Evolutionary conservation across 2,797 vertebrate species (phyloP), one percentile per base, ranked within the genome.

Genomic region (Bradypus variegatus): DNA sequence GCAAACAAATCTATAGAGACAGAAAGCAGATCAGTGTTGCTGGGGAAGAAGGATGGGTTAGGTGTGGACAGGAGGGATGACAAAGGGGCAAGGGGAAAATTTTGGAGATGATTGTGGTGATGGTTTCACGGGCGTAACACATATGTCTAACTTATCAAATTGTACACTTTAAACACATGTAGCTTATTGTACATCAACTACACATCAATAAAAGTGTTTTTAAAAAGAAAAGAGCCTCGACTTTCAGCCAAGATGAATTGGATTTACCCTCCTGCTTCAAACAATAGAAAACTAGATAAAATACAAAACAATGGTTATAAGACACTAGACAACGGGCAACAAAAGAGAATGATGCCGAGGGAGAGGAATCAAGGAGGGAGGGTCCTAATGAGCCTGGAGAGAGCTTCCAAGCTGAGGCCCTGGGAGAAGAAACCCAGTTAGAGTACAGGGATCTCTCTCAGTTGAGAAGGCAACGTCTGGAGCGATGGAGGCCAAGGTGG

Each of bases 241-340:
- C 29, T 88, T 75, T 69, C 29, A 67, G 83, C 12, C 76, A 90
- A 77, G 64, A 73, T 27, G 41, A 48, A 55, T 1, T 60, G 31
- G 45, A 81, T 85, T 67, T 89, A 94, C 8, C 18, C n/a, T 65
- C 31, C n/a, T 90, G 27, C 84, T 60, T 93, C 78, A 88, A 78
- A 69, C n/a, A 81, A 85, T 19, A 55, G 64, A 69, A 91, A 93
- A 72, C 14, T 21, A 64, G 38, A 45, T 13, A 48, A 75, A 70
- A n/a, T 27, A 64, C 16, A 48, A 75, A 70, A n/a, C 31, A 64
- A n/a, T 5, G 16, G 60, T 89, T 50, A 78, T 21, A n/a, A 84
- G 48, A 64, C 69, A 33, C 4, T 33, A 58, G 58, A 38, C 2
- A 62, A 81, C 11, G 33, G 55, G 67, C 14, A 33, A 14, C 67